A percentile compares a stretch with the other conserved stretches of the same genome.
Evolutionary conservation across 2,888 invertebrate species (phyloP).

Genomic region (Chirona hameri): DNA sequence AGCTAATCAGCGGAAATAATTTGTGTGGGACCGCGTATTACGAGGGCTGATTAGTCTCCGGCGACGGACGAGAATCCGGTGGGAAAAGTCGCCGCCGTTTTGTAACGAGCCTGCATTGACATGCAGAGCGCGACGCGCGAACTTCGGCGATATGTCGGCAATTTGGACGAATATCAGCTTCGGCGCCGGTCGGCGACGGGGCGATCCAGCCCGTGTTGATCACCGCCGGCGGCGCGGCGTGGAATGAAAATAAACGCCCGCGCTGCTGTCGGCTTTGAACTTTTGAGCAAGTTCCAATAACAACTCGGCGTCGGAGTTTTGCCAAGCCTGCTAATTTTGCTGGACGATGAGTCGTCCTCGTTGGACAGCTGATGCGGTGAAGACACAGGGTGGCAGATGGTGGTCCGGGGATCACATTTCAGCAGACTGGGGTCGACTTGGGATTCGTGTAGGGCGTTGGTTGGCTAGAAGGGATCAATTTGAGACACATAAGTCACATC

Average conservation of each 20-base stretch:
- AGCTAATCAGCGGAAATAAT: conserved; percentile 27
- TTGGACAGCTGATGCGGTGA: neutral
- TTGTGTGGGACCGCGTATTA: neutral
- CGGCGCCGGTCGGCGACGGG: neutral
- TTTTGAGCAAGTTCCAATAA: conserved; percentile 22
- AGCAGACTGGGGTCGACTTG: no score
- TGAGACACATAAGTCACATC: no score
- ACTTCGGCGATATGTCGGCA: neutral
- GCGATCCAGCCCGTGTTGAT: neutral
- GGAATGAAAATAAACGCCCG: neutral
- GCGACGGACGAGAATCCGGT: neutral
- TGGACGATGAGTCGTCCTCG: neutral
- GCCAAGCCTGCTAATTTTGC: conserved; percentile 11
- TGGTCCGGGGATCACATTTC: no score
- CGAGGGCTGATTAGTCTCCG: neutral
- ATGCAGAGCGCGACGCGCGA: neutral
- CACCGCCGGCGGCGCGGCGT: neutral
- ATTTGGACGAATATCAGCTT: neutral
- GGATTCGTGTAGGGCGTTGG: no score
- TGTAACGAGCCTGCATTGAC: neutral
- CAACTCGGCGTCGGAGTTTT: neutral
- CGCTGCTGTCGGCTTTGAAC: neutral
- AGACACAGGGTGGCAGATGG: no score
- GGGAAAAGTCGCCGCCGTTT: neutral
- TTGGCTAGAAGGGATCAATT: no score